Conservation (phyloP, 1,140 invertebrate species). For the Hyles euphorbiae region DNA sequence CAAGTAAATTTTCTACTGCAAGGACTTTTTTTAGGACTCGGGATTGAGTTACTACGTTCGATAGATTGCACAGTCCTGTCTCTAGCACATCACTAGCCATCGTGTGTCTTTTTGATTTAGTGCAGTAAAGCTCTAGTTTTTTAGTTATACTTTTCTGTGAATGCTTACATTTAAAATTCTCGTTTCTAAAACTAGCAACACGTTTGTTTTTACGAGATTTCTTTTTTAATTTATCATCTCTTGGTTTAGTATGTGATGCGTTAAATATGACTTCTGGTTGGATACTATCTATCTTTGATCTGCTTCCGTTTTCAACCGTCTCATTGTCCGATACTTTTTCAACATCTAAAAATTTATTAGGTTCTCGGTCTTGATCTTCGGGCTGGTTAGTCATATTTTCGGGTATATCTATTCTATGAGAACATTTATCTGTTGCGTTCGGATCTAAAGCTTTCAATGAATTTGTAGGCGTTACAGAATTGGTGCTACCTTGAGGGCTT, state of each 20-base stretch:
- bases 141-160: conserved; percentile 2
- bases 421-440: not conserved
- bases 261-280: conserved; percentile 22
- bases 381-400: not conserved
- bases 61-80: conserved; percentile 11
- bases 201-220: conserved; percentile 11
- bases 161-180: conserved; percentile 29
- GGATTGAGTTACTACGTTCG: conserved; percentile 24
- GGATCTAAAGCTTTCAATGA: conserved; percentile 1
- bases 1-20: conserved; percentile 34
- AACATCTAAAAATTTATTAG: conserved; percentile 10
- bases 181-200: conserved; percentile 12
- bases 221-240: conserved; percentile 1
- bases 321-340: not conserved
- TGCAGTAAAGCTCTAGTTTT: not conserved
- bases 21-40: conserved; percentile 29
- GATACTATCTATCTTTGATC: not conserved
- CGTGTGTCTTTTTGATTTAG: no score
- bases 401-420: not conserved
- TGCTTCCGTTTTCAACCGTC: not conserved
- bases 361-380: conserved; percentile 12
- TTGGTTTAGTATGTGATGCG: not conserved
- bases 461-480: conserved; percentile 3
- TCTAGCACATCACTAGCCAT: not conserved
- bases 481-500: not conserved